Evolutionary conservation across 2,888 invertebrate species (phyloP).

Genomic region (Xanthorhoe designata): DNA sequence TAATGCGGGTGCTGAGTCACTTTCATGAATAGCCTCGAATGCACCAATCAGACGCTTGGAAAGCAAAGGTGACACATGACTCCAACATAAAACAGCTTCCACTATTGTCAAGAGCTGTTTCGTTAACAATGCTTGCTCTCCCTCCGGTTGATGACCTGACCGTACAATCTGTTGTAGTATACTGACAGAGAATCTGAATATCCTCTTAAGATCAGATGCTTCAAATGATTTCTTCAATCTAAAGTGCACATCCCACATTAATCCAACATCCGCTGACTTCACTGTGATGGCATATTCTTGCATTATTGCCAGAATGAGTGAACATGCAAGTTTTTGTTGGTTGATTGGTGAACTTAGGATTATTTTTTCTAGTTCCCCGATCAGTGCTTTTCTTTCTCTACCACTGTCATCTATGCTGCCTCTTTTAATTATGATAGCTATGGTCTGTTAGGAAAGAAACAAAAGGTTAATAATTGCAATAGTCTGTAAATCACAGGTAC

Average conservation of each 20-base stretch:
- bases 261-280: constrained; percentile 93
- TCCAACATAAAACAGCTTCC: constrained; percentile 93
- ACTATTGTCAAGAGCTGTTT: constrained; percentile 91
- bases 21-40: constrained; percentile 89
- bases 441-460: constrained; percentile 79
- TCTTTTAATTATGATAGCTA: constrained; percentile 95
- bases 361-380: constrained; percentile 91
- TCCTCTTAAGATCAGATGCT: constrained; percentile 90
- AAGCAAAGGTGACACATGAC: constrained; percentile 89
- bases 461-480: background rate
- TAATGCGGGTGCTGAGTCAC: constrained; percentile 87
- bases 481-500: background rate
- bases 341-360: constrained; percentile 92
- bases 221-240: constrained; percentile 94
- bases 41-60: constrained; percentile 90
- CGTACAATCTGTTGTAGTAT: constrained; percentile 76
- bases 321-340: constrained; percentile 93
- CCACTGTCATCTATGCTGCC: constrained; percentile 91
- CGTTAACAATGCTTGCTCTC: constrained; percentile 83
- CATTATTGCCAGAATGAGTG: constrained; percentile 92
- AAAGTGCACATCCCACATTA: constrained; percentile 95
- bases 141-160: constrained; percentile 80
- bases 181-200: constrained; percentile 87
- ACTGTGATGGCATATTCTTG: constrained; percentile 95
- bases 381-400: constrained; percentile 87